Percentiles rank a stretch among this genome's conserved stretches.
Evolutionary conservation across 2,113 vertebrate genomes (phyloP).

Genomic region (Ceyx melanurus): DNA sequence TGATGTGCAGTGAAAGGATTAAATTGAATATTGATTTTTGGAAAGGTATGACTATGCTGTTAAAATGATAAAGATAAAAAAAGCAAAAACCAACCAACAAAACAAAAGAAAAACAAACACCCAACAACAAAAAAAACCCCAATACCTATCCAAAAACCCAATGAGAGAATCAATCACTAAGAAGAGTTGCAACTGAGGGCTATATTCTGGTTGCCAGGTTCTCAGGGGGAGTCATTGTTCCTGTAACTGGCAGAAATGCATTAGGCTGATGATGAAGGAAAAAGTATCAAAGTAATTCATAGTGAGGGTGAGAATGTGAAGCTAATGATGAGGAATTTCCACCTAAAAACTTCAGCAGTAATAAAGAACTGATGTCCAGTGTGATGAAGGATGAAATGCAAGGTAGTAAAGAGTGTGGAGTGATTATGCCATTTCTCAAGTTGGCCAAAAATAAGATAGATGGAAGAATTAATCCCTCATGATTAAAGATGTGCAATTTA

Average conservation of each 20-base stretch:
- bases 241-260: constrained; percentile 11
- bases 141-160: not conserved
- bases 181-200: not conserved
- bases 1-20: constrained; percentile 49
- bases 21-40: constrained; percentile 71
- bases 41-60: constrained; percentile 47
- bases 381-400: constrained; percentile 12
- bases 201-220: not conserved
- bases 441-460: constrained; percentile 11
- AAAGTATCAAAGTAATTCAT: constrained; percentile 28
- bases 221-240: not conserved
- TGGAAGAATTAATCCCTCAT: constrained; percentile 12
- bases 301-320: constrained; percentile 8
- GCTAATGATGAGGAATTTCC: constrained; percentile 44
- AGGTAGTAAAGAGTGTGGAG: not conserved
- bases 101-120: not conserved
- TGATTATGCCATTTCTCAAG: not conserved
- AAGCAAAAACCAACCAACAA: not conserved
- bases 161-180: constrained; percentile 6
- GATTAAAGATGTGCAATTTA: constrained; percentile 38
- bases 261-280: not conserved
- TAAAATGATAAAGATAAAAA: constrained; percentile 35
- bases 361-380: not conserved
- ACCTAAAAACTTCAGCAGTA: not conserved
- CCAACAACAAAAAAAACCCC: not conserved